Conservation (phyloP, 2,113 vertebrate species). For the Syngnathus typhle region DNA sequence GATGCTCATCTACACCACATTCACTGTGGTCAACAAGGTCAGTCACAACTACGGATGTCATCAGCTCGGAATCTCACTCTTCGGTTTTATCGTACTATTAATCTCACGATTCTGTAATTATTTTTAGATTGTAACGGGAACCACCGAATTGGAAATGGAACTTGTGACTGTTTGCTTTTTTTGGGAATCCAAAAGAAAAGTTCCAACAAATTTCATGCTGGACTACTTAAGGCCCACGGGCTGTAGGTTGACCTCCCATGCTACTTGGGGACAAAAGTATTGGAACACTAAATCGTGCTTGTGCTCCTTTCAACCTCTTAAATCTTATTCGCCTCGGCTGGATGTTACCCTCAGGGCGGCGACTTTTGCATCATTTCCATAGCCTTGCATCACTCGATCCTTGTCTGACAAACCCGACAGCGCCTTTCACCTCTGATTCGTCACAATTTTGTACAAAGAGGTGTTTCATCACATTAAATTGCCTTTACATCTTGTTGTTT, state of each 20-base stretch:
- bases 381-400: slow-evolving; percentile 68
- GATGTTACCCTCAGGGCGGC: slow-evolving; percentile 56
- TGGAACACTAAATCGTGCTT: not conserved
- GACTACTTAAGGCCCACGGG: not conserved
- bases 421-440: slow-evolving; percentile 60
- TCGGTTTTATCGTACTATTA: too few relatives aligned
- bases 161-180: not conserved
- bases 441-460: slow-evolving; percentile 41
- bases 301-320: slow-evolving; percentile 55
- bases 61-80: not conserved
- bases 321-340: slow-evolving; percentile 41
- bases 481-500: slow-evolving; percentile 30
- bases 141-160: too few relatives aligned
- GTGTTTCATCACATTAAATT: slow-evolving; percentile 49
- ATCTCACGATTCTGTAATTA: too few relatives aligned
- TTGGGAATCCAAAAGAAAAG: not conserved
- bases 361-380: slow-evolving; percentile 72
- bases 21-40: slow-evolving; percentile 86
- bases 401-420: slow-evolving; percentile 64
- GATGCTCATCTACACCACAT: slow-evolving; percentile 84
- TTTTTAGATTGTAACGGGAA: too few relatives aligned
- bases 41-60: slow-evolving; percentile 3
- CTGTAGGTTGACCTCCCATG: not conserved
- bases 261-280: not conserved
- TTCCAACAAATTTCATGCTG: not conserved